Evolutionary conservation across 2,113 vertebrate species (phyloP), one percentile per base, ranked within the genome.

Genomic region (Prochilodus magdalenae): DNA sequence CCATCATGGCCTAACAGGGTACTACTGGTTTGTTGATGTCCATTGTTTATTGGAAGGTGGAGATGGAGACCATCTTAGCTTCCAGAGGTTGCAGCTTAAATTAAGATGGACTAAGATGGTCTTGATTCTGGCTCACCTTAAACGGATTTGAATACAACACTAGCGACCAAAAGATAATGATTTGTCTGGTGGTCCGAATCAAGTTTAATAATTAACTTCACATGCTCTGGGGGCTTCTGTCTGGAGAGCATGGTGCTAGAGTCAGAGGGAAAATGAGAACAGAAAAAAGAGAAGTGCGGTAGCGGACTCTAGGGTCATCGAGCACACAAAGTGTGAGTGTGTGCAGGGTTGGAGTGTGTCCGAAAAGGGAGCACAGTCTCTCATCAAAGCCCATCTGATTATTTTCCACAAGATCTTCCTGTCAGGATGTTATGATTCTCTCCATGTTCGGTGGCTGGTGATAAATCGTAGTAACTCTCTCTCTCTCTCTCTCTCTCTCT

Each of bases 401-500:
- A 96, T 96, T 96, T 97, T 98, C 95, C 96, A 96, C 94, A 93
- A 96, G 93, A 93, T 95, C 93, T 98, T 98, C 98, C 98, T 97
- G 96, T 96, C 95, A 98, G 97, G 97, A 98, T 98, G 96, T 98
- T 98, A 96, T 98, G 97, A 97, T 96, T 97, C 96, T 97, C 95
- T 96, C 93, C 91, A 93, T 96, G 96, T 95, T 96, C 94, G 91
- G 94, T 95, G 93, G 92, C 91, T 88, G 92, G 92, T 94, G 96
- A 98, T 97, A 97, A 97, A 97, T 96, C 93, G 95, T 94, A 36
- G 47, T 57, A 14, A 27, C 24, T 67, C 72, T 74, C 44, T 74
- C 60, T 65, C 60, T 57, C 44, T 74, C 47, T 72, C 72, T 73
- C 18, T 65, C 47, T 29, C 29, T 36, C 59, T 51, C 36, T 27